These are phyloP conservation scores for Pelecanoides urinatrix DNA, from an alignment of 2,113 vertebrate genomes.

Conservation along the genomic window DNA sequence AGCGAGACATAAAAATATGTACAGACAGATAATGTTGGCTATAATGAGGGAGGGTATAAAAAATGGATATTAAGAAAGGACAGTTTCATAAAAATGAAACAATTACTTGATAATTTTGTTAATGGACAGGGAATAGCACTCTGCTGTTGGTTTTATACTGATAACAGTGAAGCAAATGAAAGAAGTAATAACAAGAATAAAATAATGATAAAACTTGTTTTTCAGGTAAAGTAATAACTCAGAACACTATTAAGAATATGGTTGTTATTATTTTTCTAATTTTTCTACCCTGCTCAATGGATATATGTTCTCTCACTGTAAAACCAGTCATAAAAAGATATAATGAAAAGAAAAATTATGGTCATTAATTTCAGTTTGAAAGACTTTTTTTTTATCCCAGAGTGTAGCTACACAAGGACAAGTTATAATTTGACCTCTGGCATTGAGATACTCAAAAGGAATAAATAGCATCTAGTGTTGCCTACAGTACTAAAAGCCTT, in stretches of 20 bases:
- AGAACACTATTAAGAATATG: background rate
- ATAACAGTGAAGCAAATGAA: background rate
- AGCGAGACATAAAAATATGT: background rate
- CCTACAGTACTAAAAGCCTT: background rate
- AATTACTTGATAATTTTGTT: background rate
- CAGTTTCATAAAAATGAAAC: background rate
- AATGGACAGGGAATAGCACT: background rate
- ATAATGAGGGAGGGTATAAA: background rate
- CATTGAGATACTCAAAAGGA: background rate
- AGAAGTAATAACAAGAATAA: background rate
- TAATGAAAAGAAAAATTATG: background rate
- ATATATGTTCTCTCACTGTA: background rate
- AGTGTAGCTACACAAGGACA: background rate
- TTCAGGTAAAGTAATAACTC: background rate
- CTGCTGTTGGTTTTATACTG: background rate
- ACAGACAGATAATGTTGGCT: background rate
- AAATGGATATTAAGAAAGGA: background rate
- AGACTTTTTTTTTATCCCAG: background rate
- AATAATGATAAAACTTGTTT: background rate
- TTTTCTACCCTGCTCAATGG: background rate
- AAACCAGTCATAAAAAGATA: background rate
- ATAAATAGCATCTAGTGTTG: background rate
- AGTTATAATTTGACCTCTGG: background rate
- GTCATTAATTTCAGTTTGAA: slow-evolving; percentile 9
- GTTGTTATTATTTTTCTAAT: background rate